Base-by-base conservation (phyloP, 1,140 invertebrate species). In the Bombus sibiricus region DNA sequence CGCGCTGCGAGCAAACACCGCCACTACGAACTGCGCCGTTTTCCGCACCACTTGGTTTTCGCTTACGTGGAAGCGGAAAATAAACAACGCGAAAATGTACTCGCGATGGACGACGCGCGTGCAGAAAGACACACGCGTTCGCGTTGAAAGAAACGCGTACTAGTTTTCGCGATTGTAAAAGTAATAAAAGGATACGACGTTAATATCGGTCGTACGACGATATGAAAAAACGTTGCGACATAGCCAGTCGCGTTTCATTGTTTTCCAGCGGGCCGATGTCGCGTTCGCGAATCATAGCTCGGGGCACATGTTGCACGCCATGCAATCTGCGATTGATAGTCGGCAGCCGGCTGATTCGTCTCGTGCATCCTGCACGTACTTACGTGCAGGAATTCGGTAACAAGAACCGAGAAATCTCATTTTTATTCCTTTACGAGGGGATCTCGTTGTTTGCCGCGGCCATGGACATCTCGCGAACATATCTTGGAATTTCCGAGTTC, bases 261-360 rank as follows among this genome's bases (percentile, higher is more conserved):
- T 85, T 81, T 41, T 22, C 43, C 32, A 15, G 25, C 47, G 47
- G 18, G 18, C 18, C 18, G 47, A 53, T 22, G 47, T 53, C 18
- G 25, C 22, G 37, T 59, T 41, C 53, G 37, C 41, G 32, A 32
- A 25, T 64, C 22, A 13, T 18, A 53, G 57, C 57, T 15, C 3
- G 18, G 1, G 6, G 43, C 78, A 73, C 59, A 57, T 53, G 69
- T 85, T 64, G 57, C 77, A 39, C 68, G 57, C 3, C n/a, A 34
- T 18, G 22, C 41, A 9, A 41, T 84, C 32, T 15, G 68, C 81
- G 32, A 39, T 64, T 68, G 73, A 77, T 83, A 68, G 59, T 34
- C 59, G 18, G 22, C 32, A 43, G 34, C 25, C 5, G 32, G 57
- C 37, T 12, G n/a, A 47, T 82, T 47, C 39, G 10, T n/a, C 68